Base-by-base conservation (phyloP, 2,797 vertebrate genomes). In the Tauraco hartlaubi region DNA sequence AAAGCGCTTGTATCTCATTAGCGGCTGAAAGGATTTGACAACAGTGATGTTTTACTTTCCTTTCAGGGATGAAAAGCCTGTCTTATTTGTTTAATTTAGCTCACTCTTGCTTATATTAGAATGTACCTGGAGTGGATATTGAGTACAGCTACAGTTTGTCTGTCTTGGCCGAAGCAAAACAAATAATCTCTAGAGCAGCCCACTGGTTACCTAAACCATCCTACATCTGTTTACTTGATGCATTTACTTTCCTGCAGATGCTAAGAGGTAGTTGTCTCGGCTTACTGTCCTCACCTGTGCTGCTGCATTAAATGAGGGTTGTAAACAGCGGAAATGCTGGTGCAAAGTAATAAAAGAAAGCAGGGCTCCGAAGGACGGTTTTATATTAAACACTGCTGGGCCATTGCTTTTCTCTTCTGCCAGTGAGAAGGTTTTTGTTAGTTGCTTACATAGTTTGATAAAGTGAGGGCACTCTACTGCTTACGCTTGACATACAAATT, bases 1-100 rank as follows among this genome's bases (percentile, higher is more conserved):
- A 92, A 84, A 90, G 94, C 7, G 0, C 93, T 94, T 82, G 68
- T 94, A 87, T 96, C 96, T 95, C 84, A 90, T 96, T 95, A 96
- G 88, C 9, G 8, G 72, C 90, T 76, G 80, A 90, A 94, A 87
- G 88, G 90, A 69, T 94, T 95, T 94, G 77, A 96, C 94, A 94
- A 85, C 88, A 92, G 20, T 76, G 73, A 74, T 93, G 90, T 94
- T 96, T 93, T 93, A 96, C 86, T 95, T 94, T 88, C 93, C 85
- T 92, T 95, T 94, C 91, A 91, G 86, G 95, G 93, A 83, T 58
- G 78, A 64, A 80, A 92, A 85, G 54, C 74, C 68, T 41, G 35
- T 82, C 84, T 49, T 77, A 63, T 64, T 95, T 96, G 88, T 96
- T 96, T 97, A 96, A 86, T 88, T 88, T 95, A 94, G 82, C 94